phyloP scores from a whole-genome alignment of 2,113 vertebrate genomes.

The Aegotheles bennettii region DNA sequence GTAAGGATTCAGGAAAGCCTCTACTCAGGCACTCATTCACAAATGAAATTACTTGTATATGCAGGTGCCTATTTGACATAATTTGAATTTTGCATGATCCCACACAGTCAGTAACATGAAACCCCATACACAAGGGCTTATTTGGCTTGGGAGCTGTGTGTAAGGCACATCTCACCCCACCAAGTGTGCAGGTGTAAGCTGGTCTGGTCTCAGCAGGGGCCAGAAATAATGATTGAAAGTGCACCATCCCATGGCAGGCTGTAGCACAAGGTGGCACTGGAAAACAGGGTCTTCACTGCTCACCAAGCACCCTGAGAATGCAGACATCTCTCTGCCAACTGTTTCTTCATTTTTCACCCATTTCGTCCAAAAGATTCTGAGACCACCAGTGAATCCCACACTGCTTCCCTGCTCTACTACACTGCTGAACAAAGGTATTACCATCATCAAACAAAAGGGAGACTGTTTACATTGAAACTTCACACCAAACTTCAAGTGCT shows the following conservation, averaged over 20 bases:
- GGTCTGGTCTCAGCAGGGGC: not conserved
- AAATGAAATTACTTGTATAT: not conserved
- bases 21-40: not conserved
- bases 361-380: not conserved
- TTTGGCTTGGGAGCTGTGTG: not conserved
- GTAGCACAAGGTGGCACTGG: not conserved
- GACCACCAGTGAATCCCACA: not conserved
- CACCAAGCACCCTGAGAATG: not conserved
- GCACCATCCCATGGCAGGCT: not conserved
- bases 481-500: not conserved
- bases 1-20: not conserved
- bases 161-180: not conserved
- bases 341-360: not conserved
- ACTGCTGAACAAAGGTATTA: not conserved
- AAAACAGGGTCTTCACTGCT: not conserved
- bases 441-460: not conserved
- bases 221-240: not conserved
- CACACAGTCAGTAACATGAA: not conserved
- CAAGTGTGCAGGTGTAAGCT: not conserved
- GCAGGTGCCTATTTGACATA: not conserved
- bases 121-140: rapidly evolving
- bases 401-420: not conserved
- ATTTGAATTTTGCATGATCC: not conserved
- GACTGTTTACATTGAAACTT: not conserved
- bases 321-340: not conserved